Evolutionary conservation across 2,797 vertebrate genomes (phyloP).

Genomic region (Hippopotamyrus pictus): DNA sequence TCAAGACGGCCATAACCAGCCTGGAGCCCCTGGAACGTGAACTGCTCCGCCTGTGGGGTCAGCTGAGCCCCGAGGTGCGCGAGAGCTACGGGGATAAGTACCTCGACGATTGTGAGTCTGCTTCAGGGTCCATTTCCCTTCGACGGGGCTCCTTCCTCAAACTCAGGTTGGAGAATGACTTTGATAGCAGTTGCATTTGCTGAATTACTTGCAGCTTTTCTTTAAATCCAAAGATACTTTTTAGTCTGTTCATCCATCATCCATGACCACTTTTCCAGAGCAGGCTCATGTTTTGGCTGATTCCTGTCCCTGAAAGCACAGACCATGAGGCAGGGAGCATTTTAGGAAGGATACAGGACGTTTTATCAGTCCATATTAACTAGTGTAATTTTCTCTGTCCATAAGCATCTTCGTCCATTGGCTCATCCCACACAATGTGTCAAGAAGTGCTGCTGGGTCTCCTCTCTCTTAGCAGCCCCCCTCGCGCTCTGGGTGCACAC

Average conservation of each 20-base stretch:
- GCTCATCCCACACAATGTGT: background rate
- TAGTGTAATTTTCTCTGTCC: background rate
- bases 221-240: background rate
- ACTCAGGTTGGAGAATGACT: background rate
- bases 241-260: background rate
- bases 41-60: slow-evolving; percentile 75
- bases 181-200: background rate
- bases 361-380: background rate
- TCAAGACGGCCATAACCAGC: slow-evolving; percentile 76
- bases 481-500: background rate
- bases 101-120: slow-evolving; percentile 73
- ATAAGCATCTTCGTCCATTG: background rate
- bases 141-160: background rate
- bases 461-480: background rate
- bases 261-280: background rate
- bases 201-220: background rate
- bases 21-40: slow-evolving; percentile 66
- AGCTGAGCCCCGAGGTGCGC: slow-evolving; percentile 67
- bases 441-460: background rate
- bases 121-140: background rate
- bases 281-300: background rate
- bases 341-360: background rate
- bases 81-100: slow-evolving; percentile 80
- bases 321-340: background rate
- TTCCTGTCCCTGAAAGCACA: background rate